Evolutionary conservation across 2,113 vertebrate genomes (phyloP).

Genomic region (Coreoperca whiteheadi): DNA sequence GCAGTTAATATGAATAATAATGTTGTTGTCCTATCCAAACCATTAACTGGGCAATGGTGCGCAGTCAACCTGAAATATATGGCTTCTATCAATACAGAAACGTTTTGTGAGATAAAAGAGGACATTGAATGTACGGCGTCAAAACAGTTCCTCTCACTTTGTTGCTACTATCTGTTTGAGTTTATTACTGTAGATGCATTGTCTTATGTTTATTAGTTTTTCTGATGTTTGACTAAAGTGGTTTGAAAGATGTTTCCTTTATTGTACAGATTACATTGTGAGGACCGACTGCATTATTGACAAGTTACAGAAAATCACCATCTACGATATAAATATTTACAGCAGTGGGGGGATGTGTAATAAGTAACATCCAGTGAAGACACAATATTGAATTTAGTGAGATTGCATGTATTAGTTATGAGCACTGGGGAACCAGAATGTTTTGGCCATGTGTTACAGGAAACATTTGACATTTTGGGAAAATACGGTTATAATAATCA

Average conservation of each 20-base stretch:
- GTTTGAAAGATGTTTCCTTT: neutral
- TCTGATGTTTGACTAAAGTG: neutral
- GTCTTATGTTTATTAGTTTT: neutral
- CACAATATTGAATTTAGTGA: neutral
- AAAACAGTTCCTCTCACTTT: neutral
- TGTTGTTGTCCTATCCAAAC: conserved; percentile 35
- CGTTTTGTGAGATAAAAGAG: conserved; percentile 12
- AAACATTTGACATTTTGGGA: neutral
- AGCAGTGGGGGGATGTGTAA: neutral
- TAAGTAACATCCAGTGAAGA: neutral
- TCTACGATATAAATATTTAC: neutral
- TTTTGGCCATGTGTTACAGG: neutral
- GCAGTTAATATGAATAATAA: conserved; percentile 50
- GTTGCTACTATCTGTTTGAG: neutral
- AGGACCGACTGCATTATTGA: neutral
- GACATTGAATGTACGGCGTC: neutral
- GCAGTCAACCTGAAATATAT: conserved; percentile 44
- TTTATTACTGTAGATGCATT: neutral
- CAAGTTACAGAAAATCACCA: neutral
- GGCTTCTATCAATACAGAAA: conserved; percentile 36
- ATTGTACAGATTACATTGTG: neutral
- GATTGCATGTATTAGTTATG: conserved; percentile 12
- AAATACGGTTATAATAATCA: neutral
- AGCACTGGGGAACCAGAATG: neutral
- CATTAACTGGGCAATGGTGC: conserved; percentile 36